Evolutionary conservation across 2,888 invertebrate genomes (phyloP), one percentile per base, ranked within the genome.

Genomic region (Liposcelis brunnea): DNA sequence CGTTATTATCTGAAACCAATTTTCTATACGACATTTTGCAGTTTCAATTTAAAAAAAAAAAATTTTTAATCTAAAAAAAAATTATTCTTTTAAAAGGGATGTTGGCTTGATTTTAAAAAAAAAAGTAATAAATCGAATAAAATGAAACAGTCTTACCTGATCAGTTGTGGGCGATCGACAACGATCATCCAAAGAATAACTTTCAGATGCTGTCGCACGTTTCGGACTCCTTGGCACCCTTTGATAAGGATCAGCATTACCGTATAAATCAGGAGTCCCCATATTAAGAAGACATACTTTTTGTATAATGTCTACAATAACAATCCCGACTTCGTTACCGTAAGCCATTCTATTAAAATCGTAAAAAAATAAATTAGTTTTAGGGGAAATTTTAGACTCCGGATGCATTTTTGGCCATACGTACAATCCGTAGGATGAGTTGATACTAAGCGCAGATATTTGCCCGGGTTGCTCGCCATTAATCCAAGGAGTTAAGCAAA

Each of bases 351-450:
- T 95, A 67, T 37, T 65, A 64, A 21, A 49, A 43, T 47, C 46
- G 21, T 14, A 26, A 48, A 10, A 43, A 15, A 10, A 43, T 11
- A 19, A 26, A 26, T 6, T 6, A n/a, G n/a, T n/a, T n/a, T n/a
- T n/a, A n/a, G n/a, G n/a, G n/a, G n/a, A n/a, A n/a, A n/a, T n/a
- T n/a, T n/a, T n/a, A n/a, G n/a, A n/a, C n/a, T n/a, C n/a, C n/a
- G n/a, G n/a, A n/a, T n/a, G n/a, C n/a, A n/a, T n/a, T n/a, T n/a
- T n/a, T n/a, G n/a, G n/a, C n/a, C n/a, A 45, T 55, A 79, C 89
- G 82, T 69, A 95, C 95, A 98, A 75, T 66, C 94, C 94, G 67
- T 91, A 95, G 48, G 87, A 86, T 56, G 95, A 93, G 70, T 94
- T 95, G 64, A 98, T 75, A 57, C 87, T 80, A 60, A 97, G 77